Conservation (phyloP, 2,888 invertebrate species). For the Ceratothoa steindachneri region DNA sequence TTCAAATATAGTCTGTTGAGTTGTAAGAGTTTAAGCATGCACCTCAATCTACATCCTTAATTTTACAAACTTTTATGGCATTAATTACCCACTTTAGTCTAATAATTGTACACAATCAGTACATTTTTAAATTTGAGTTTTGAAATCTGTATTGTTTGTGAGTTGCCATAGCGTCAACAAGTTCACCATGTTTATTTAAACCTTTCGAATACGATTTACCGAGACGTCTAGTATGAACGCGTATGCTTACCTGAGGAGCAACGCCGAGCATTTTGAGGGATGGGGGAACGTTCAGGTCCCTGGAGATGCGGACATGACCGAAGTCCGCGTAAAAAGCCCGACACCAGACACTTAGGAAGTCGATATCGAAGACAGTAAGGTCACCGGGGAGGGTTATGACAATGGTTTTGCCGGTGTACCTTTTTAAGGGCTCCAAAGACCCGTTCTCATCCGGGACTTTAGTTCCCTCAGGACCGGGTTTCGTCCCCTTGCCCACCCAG, state of each 20-base stretch:
- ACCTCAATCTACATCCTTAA: too few relatives aligned
- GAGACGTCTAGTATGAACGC: too few relatives aligned
- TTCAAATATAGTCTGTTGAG: too few relatives aligned
- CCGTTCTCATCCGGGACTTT: conserved; percentile 89
- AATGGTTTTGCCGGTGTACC: conserved; percentile 82
- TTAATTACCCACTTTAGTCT: too few relatives aligned
- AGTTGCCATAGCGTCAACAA: too few relatives aligned
- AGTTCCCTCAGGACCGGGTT: conserved; percentile 74
- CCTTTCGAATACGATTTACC: too few relatives aligned
- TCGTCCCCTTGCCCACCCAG: conserved; percentile 78
- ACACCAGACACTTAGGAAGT: conserved; percentile 89
- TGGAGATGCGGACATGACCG: conserved; percentile 75
- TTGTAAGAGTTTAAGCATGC: too few relatives aligned
- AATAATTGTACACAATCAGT: too few relatives aligned
- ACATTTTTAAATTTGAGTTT: too few relatives aligned
- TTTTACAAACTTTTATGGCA: too few relatives aligned
- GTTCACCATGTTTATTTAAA: too few relatives aligned
- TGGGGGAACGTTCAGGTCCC: conserved; percentile 75
- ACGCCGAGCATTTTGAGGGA: conserved; percentile 89
- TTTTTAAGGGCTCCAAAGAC: conserved; percentile 69
- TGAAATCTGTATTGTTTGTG: too few relatives aligned
- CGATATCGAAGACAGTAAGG: conserved; percentile 84
- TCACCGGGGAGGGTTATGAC: conserved; percentile 83
- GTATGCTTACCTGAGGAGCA: conserved; percentile 76
- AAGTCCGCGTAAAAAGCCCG: conserved; percentile 89